phyloP scores from a whole-genome alignment of 2,113 vertebrate genomes.

The Anthoscopus minutus region DNA sequence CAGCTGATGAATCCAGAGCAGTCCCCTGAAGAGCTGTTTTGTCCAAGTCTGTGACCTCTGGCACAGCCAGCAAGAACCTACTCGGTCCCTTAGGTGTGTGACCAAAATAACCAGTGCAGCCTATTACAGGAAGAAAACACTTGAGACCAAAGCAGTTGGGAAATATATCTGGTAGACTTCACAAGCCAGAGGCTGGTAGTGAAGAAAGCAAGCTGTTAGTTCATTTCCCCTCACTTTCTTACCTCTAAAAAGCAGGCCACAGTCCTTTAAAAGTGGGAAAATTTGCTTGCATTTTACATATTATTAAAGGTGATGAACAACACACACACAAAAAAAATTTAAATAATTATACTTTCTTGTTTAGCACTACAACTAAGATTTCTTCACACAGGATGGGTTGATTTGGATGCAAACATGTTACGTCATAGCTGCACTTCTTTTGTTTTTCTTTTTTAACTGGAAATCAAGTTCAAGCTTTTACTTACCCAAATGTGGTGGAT shows the following conservation, averaged over 20 bases:
- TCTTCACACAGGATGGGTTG: background rate
- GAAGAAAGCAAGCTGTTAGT: background rate
- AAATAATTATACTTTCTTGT: background rate
- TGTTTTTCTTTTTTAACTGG: background rate
- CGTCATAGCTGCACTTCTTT: background rate
- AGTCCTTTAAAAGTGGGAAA: background rate
- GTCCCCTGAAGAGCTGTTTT: background rate
- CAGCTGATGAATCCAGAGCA: background rate
- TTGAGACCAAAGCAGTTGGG: rapidly evolving
- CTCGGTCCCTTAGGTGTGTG: background rate
- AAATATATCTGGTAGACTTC: background rate
- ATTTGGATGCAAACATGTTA: background rate
- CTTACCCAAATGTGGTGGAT: background rate
- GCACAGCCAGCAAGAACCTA: background rate
- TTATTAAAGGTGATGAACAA: background rate
- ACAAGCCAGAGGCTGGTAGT: background rate
- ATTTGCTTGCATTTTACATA: background rate
- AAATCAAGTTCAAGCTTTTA: background rate
- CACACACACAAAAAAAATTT: background rate
- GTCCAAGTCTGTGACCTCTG: background rate
- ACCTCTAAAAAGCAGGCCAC: background rate
- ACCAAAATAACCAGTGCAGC: background rate
- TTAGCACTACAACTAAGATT: background rate
- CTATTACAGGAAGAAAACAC: background rate
- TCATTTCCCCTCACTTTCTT: background rate